Evolutionary conservation across 2,113 vertebrate genomes (phyloP).

Genomic region (Bufo gargarizans): DNA sequence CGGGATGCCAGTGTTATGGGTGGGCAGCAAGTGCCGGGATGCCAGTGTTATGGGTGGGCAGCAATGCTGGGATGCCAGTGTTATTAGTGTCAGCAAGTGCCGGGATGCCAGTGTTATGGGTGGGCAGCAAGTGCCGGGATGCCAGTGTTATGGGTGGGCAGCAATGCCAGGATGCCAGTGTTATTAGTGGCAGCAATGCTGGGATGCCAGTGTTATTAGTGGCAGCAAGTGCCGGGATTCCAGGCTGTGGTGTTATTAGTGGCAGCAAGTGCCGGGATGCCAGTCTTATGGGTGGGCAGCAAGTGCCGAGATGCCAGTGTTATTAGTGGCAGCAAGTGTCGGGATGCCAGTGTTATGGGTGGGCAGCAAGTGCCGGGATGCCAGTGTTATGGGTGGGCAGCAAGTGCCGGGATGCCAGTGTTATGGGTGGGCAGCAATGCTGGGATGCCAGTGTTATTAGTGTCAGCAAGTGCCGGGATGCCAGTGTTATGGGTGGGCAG

Average conservation of each 20-base stretch:
- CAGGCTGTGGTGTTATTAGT: background rate
- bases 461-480: too few species aligned
- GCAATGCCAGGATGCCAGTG: background rate
- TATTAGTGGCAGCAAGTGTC: too few species aligned
- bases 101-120: too few species aligned
- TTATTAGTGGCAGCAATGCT: too few species aligned
- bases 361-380: too few species aligned
- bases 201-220: too few species aligned
- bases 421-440: background rate
- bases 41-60: background rate
- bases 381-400: background rate
- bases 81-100: background rate
- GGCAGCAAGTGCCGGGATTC: background rate
- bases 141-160: background rate
- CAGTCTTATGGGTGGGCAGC: background rate
- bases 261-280: background rate
- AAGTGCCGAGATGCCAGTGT: too few species aligned
- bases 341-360: too few species aligned
- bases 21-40: background rate
- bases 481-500: too few species aligned
- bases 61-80: background rate
- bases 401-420: background rate
- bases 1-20: background rate
- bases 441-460: background rate
- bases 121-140: background rate